Evolutionary conservation across 1,140 invertebrate species (phyloP).

Genomic region (Lineus longissimus): DNA sequence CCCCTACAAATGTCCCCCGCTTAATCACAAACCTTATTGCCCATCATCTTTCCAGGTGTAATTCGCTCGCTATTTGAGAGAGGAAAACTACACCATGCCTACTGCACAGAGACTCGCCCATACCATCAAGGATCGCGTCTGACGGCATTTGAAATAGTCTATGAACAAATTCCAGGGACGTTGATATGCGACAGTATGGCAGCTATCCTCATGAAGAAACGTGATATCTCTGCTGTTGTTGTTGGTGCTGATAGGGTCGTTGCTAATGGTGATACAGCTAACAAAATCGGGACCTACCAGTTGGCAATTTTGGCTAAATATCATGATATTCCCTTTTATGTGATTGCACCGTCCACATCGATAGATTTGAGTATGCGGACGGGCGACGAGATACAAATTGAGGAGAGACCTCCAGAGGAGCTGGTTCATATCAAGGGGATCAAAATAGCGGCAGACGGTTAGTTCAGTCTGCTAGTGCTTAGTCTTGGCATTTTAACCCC

Average conservation of each 20-base stretch:
- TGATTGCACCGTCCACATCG: slow-evolving; percentile 88
- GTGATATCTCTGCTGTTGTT: slow-evolving; percentile 58
- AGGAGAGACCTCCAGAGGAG: slow-evolving; percentile 84
- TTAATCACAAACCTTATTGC: too few relatives aligned
- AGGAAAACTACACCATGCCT: slow-evolving; percentile 77
- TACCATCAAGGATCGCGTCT: slow-evolving; percentile 92
- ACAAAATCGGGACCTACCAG: slow-evolving; percentile 98
- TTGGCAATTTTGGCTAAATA: slow-evolving; percentile 88
- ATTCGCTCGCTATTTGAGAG: slow-evolving; percentile 73
- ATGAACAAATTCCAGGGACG: slow-evolving; percentile 88
- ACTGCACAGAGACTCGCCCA: slow-evolving; percentile 94
- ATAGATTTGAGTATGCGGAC: slow-evolving; percentile 77
- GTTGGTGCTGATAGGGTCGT: slow-evolving; percentile 63
- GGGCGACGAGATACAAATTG: slow-evolving; percentile 86
- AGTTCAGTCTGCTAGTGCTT: neutral
- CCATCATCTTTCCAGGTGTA: slow-evolving; percentile 65
- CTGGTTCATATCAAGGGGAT: slow-evolving; percentile 82
- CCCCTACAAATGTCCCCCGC: too few relatives aligned
- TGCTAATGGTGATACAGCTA: slow-evolving; percentile 96
- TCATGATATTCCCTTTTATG: slow-evolving; percentile 90
- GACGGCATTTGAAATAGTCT: slow-evolving; percentile 91
- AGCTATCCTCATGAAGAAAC: slow-evolving; percentile 76
- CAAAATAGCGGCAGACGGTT: slow-evolving; percentile 76
- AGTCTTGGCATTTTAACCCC: too few relatives aligned
- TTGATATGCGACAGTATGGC: slow-evolving; percentile 95